These are phyloP conservation scores for Leucoma salicis DNA, from an alignment of 2,888 invertebrate genomes.

Conservation along the genomic window DNA sequence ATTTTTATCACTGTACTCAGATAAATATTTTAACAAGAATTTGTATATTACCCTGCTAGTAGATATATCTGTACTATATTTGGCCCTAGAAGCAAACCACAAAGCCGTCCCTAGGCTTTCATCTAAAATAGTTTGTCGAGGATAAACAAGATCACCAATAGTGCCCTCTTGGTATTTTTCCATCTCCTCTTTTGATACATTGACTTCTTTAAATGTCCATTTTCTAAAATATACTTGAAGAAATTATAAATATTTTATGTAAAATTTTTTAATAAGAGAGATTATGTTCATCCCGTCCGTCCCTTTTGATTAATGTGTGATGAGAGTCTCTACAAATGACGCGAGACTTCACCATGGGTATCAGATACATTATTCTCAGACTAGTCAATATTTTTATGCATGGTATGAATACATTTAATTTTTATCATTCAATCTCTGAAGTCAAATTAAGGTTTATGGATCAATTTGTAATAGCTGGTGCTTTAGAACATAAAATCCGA, in stretches of 20 bases:
- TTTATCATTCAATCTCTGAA: too few species aligned
- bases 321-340: too few species aligned
- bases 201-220: slow-evolving; percentile 93
- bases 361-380: too few species aligned
- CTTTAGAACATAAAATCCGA: too few species aligned
- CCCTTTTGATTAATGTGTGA: too few species aligned
- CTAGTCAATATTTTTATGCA: too few species aligned
- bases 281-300: too few species aligned
- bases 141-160: slow-evolving; percentile 91
- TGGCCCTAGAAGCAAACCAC: slow-evolving; percentile 96
- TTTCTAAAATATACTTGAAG: slow-evolving; percentile 60
- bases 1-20: background rate
- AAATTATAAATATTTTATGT: background rate
- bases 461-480: too few species aligned
- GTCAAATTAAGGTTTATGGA: too few species aligned
- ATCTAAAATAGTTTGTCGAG: slow-evolving; percentile 93
- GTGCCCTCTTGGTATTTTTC: slow-evolving; percentile 73
- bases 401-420: too few species aligned
- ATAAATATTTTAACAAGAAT: background rate
- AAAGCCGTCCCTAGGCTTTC: slow-evolving; percentile 97
- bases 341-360: too few species aligned
- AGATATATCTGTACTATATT: slow-evolving; percentile 78
- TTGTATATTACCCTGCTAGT: slow-evolving; percentile 81
- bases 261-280: too few species aligned
- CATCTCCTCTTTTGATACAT: slow-evolving; percentile 87